phyloP scores from a whole-genome alignment of 2,113 vertebrate genomes.

The Lota lota region DNA sequence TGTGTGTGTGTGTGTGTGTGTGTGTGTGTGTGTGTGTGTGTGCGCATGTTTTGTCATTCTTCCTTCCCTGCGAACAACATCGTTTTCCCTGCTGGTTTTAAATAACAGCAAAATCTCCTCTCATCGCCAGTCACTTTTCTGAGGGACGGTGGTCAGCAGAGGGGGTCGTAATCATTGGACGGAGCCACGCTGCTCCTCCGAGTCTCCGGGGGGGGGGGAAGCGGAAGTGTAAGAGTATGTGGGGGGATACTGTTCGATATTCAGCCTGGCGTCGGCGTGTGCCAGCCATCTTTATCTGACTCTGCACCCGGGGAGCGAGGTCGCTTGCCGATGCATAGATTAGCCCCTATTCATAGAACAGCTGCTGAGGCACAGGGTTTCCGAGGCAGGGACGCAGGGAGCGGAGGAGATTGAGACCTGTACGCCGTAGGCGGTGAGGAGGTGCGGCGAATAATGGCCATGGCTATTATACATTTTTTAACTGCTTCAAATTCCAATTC shows the following conservation, averaged over 20 bases:
- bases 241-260: conserved; percentile 48
- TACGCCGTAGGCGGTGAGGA: conserved; percentile 6
- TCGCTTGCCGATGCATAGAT: conserved; percentile 50
- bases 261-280: conserved; percentile 46
- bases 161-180: conserved; percentile 47
- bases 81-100: conserved; percentile 46
- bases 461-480: too few species aligned
- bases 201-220: conserved; percentile 13
- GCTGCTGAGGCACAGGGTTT: conserved; percentile 23
- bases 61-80: conserved; percentile 43
- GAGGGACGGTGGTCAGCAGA: conserved; percentile 1
- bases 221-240: not conserved
- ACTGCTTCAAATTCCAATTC: too few species aligned
- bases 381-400: conserved; percentile 2
- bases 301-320: conserved; percentile 41
- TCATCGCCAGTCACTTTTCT: conserved; percentile 39
- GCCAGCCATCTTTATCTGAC: conserved; percentile 59
- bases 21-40: too few species aligned
- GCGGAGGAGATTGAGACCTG: conserved; percentile 15
- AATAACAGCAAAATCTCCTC: conserved; percentile 62
- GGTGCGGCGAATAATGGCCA: not conserved
- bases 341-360: conserved; percentile 38
- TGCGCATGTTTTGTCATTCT: not conserved
- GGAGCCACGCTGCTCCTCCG: conserved; percentile 47
- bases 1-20: too few species aligned